Percentiles rank a stretch among this genome's conserved stretches.
phyloP scores from a whole-genome alignment of 2,888 invertebrate genomes.

The Lycocerus yunnanus region DNA sequence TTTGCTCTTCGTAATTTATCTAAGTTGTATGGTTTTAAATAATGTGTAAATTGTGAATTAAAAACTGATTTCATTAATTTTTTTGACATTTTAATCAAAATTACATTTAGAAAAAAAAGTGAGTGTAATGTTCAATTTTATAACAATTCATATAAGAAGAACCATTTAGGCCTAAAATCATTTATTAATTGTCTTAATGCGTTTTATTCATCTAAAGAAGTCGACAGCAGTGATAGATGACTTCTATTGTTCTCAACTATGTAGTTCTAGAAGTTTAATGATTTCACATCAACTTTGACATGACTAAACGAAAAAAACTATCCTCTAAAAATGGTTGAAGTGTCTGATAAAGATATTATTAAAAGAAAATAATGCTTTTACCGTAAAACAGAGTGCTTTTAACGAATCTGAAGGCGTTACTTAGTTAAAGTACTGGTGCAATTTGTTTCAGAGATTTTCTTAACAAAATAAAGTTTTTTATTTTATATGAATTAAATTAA shows the following conservation, averaged over 20 bases:
- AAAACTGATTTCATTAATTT: not conserved
- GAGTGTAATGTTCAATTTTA: not conserved
- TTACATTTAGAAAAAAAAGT: not conserved
- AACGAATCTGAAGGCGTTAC: conserved; percentile 8
- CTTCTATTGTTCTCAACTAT: conserved; percentile 6
- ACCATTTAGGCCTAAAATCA: conserved; percentile 1
- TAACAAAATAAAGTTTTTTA: not conserved
- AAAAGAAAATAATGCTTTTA: conserved; percentile 20
- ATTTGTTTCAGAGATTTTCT: not conserved
- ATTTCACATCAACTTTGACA: conserved; percentile 15
- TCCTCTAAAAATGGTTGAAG: conserved; percentile 10
- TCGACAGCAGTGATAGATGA: conserved; percentile 23
- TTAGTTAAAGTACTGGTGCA: not conserved
- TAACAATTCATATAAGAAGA: not conserved
- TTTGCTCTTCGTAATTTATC: not conserved
- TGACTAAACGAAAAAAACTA: conserved; percentile 19
- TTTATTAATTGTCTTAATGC: conserved; percentile 9
- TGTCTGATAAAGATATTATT: conserved; percentile 22
- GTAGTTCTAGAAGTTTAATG: conserved; percentile 14
- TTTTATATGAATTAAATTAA: not conserved
- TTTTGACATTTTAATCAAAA: not conserved
- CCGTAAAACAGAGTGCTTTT: conserved; percentile 13
- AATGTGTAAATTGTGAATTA: not conserved
- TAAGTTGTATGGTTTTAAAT: not conserved
- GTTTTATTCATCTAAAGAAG: conserved; percentile 2